Evolutionary conservation across 2,888 invertebrate species (phyloP), one percentile per base, ranked within the genome.

Genomic region (Stenotaenia linearis): DNA sequence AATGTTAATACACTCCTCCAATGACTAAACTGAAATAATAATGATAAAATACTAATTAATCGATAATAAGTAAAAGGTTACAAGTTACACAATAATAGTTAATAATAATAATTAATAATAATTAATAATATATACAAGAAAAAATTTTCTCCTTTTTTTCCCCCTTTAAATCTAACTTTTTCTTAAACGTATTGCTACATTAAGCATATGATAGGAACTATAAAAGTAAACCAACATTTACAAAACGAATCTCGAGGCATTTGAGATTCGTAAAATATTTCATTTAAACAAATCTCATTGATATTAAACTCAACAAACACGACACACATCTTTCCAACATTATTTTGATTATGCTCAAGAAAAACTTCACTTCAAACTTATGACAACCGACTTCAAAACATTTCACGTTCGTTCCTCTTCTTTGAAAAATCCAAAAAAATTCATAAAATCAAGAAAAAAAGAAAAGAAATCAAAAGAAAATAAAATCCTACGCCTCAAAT

Each of bases 191-290:
- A 69, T 69, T 69, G 69, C 69, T 69, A 69, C 69, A 69, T 69
- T 69, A 69, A 69, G 69, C 69, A 69, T 69, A 69, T 69, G 69
- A 69, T 69, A 69, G 69, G 69, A 69, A 69, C 69, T 69, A 69
- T 69, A 69, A 69, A 69, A 69, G 69, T 69, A 69, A 69, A 69
- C 69, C 69, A 69, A 69, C 69, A 69, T 69, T 69, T 69, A 69
- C 69, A 69, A 69, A 69, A 69, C 12, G 69, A 69, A 69, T 28
- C 12, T 69, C 69, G 69, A 69, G 69, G 69, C 28, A 69, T 69
- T 69, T 25, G n/a, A 74, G 12, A 69, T n/a, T 28, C 32, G 15
- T n/a, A 23, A 32, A 74, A 32, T 69, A 12, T n/a, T 69, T 69
- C 18, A 15, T 28, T 21, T 1, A 25, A 28, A 32, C 75, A 32